Base-by-base conservation (phyloP, 2,113 vertebrate species). In the Arothron firmamentum region DNA sequence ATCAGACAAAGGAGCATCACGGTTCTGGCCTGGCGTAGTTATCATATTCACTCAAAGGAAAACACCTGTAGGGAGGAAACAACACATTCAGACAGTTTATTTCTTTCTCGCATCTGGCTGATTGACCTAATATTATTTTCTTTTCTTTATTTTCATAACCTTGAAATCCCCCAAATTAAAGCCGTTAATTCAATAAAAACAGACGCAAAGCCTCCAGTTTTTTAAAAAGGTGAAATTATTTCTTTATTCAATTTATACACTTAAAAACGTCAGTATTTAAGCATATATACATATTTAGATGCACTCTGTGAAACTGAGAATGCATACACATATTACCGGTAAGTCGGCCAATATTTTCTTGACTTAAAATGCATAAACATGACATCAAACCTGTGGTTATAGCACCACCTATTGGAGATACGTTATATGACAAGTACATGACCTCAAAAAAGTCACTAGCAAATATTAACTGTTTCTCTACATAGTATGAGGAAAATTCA, bases 381-480 rank as follows among this genome's bases (percentile, higher is more conserved):
- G n/a, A 2, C 45, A 18, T 10, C 14, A 52, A 49, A 74, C 38
- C 49, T 56, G 14, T 12, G 11, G 61, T 56, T 58, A 38, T 52
- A 54, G 6, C 65, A n/a, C 76, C 88, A 84, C 60, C 88, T 86
- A 75, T 13, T 72, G 83, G 65, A 23, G 14, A 0, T 3, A 31
- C 52, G 42, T 16, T 46, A 59, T 48, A 80, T 58, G 62, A 51
- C 80, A 83, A 8, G 25, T 49, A 28, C 15, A 9, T 7, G 23
- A 38, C 8, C 9, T 3, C 9, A 38, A 12, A 38, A 11, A 38
- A 9, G 11, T 38, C 11, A 38, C 12, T 38, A 2, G 8, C 34
- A 38, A 38, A 12, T 28, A 12, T 38, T 38, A 10, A 38, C 28
- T 31, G 34, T 38, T 38, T 38, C 2, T 12, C 34, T 12, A 8